Base-by-base conservation (phyloP, 2,113 vertebrate species). In the Baryphthengus martii region DNA sequence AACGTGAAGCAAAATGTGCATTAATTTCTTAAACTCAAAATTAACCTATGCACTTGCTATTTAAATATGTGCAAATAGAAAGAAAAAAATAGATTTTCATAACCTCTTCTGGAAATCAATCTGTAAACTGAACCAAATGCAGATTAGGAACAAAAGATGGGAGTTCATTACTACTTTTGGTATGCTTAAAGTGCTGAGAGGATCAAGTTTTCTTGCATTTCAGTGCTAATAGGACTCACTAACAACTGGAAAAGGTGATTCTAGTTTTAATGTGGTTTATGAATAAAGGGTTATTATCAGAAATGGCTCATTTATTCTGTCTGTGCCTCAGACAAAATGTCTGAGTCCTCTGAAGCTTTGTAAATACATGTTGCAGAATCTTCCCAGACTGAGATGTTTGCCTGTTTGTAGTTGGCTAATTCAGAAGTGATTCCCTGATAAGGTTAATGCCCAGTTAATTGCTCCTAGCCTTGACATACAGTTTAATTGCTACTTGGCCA, bases 371-470 rank as follows among this genome's bases (percentile, higher is more conserved):
- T 95, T 88, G 61, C 90, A 79, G 93, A 91, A 92, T 96, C 86
- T 95, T 91, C 80, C 73, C 78, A 85, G 84, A 63, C 94, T 67
- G 93, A 89, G 80, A 76, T 96, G 55, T 75, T 86, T 97, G 95
- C 95, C 67, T 93, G 73, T 97, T 97, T 97, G 90, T 88, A 79
- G 90, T 92, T 91, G 92, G 92, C 88, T 94, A 84, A 93, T 97
- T 92, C 95, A 95, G 86, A 97, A 97, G 95, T 90, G 83, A 66
- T 96, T 97, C 78, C 80, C 91, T 96, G 97, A 94, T 96, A 97
- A 97, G 95, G 96, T 97, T 97, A 98, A 97, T 97, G 95, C 97
- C 95, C 89, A 94, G 97, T 97, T 98, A 98, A 98, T 98, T 98
- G 97, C 94, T 97, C 94, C 91, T 91, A 90, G 89, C 89, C 91